phyloP scores from a whole-genome alignment of 2,113 vertebrate genomes.

The Osmerus eperlanus region DNA sequence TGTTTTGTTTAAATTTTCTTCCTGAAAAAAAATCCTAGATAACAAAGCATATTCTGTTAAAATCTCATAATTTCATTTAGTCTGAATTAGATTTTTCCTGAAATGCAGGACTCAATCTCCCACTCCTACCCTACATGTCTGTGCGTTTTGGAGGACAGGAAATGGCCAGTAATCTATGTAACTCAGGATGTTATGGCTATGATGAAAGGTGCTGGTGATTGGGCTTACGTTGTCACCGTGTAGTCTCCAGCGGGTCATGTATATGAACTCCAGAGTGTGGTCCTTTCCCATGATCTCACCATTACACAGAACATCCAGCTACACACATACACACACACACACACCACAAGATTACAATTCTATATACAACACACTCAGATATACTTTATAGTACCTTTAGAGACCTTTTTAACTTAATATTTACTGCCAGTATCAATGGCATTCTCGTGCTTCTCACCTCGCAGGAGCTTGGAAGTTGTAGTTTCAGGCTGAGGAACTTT shows the following conservation, averaged over 20 bases:
- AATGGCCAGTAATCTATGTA: background rate
- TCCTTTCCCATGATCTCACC: slow-evolving; percentile 99
- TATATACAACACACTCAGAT: background rate
- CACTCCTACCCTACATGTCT: no score
- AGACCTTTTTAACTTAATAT: background rate
- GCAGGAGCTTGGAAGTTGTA: slow-evolving; percentile 96
- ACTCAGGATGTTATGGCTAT: background rate
- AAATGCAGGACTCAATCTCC: no score
- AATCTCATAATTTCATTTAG: no score
- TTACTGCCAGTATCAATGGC: no score
- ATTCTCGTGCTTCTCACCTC: slow-evolving; percentile 76
- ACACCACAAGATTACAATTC: background rate
- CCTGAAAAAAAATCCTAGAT: no score
- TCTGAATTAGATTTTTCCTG: no score
- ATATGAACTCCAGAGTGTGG: slow-evolving; percentile 99
- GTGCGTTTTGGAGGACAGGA: background rate
- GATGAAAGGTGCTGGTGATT: background rate
- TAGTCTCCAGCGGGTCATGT: slow-evolving; percentile 97
- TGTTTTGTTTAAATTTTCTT: no score
- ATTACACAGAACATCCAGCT: slow-evolving; percentile 98
- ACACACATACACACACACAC: background rate
- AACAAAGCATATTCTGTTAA: no score
- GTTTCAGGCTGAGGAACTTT: slow-evolving; percentile 98
- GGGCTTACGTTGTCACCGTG: slow-evolving; percentile 86
- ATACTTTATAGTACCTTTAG: background rate